Percentiles rank a stretch among this genome's conserved stretches.
Conservation (phyloP, 1,140 invertebrate genomes). For the Battus philenor region DNA sequence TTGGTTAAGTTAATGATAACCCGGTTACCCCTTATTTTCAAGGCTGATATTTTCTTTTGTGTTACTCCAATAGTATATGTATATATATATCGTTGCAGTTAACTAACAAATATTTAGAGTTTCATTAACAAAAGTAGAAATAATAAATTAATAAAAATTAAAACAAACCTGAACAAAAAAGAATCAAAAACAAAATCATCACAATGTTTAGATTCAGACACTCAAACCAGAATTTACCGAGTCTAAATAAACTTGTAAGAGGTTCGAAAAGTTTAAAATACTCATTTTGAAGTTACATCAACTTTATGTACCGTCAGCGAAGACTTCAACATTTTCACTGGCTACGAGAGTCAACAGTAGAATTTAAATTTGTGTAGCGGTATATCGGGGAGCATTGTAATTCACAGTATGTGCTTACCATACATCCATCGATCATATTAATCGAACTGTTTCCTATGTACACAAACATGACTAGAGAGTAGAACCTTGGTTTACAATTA, state of each 20-base stretch:
- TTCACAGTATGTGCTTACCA: conserved; percentile 42
- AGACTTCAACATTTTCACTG: conserved; percentile 69
- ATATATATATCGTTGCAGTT: no score
- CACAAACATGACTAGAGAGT: no score
- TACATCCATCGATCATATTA: conserved; percentile 56
- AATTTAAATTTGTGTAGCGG: conserved; percentile 72
- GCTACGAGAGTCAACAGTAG: conserved; percentile 42
- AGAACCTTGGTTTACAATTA: no score
- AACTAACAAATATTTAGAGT: no score
- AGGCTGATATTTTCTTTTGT: no score
- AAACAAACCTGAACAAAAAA: conserved; percentile 53
- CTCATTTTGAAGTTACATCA: conserved; percentile 65
- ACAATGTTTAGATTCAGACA: conserved; percentile 41
- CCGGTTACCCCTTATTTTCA: no score
- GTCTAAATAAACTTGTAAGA: conserved; percentile 47
- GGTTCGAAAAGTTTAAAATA: conserved; percentile 52
- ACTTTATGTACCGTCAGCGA: conserved; percentile 53
- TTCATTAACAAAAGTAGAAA: no score
- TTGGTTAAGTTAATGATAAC: no score
- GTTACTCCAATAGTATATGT: no score
- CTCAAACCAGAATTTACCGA: conserved; percentile 40
- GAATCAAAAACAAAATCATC: conserved; percentile 56
- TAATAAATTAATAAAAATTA: conserved; percentile 14
- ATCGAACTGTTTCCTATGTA: conserved; percentile 30
- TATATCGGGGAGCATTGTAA: conserved; percentile 49